Base-by-base conservation (phyloP, 2,797 vertebrate species). In the Acanthornis magna region DNA sequence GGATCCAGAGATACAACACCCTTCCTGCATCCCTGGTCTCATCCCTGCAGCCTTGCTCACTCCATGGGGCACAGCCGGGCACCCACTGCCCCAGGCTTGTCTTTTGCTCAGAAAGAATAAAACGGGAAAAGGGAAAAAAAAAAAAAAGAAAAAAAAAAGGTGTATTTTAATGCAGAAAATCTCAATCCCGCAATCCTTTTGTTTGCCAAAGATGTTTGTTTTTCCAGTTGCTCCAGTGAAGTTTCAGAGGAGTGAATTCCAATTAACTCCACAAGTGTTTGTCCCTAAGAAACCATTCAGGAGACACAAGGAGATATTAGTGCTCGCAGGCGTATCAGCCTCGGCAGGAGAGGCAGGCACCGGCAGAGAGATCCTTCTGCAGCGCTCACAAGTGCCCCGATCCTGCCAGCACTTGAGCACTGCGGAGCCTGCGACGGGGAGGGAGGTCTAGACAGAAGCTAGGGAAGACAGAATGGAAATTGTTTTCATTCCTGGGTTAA, bases 261-360 rank as follows among this genome's bases (percentile, higher is more conserved):
- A 95, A 93, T 96, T 95, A 96, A 87, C 68, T 91, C 68, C 79
- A 92, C 16, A 27, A 96, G 95, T 94, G 94, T 93, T 89, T 89
- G 91, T 87, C 89, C 94, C 91, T 50, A 62, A 94, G 92, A 96
- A 96, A 74, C 77, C 92, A 94, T 92, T 89, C 57, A 85, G 72
- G 75, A 80, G 89, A 77, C 70, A 92, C 58, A 75, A 94, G 36
- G 68, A 91, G n/a, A 5, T 91, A 47, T 42, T 54, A 88, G 91
- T 57, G 88, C 94, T 87, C 4, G 4, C 71, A 89, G 89, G 82
- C 72, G 1, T 83, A 87, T 80, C 78, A 77, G 75, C 61, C 85
- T 92, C 22, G 1, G 23, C 25, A 94, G 80, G 54, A 95, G 89
- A 75, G 68, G 57, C 79, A 91, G 89, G 87, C 58, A 91, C 26